Evolutionary conservation across 2,797 vertebrate species (phyloP).

Genomic region (Bovichtus diacanthus): DNA sequence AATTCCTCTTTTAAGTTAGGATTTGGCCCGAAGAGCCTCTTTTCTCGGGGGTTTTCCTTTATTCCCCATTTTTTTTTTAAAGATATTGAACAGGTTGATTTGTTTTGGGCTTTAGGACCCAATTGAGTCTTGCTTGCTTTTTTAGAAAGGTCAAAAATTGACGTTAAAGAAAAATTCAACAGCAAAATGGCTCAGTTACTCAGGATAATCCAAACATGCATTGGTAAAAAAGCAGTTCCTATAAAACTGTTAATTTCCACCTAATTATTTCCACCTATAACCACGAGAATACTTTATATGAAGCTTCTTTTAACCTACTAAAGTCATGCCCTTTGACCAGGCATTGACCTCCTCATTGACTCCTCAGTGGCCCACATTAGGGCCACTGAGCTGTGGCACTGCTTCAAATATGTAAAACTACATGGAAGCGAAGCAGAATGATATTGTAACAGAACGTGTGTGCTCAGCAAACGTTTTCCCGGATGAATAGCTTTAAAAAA

Average conservation of each 20-base stretch:
- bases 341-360: background rate
- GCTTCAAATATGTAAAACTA: slow-evolving; percentile 2
- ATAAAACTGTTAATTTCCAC: background rate
- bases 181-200: background rate
- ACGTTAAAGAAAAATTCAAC: background rate
- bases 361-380: background rate
- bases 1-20: background rate
- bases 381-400: background rate
- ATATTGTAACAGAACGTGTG: slow-evolving; percentile 34
- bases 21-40: background rate
- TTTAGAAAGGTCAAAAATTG: background rate
- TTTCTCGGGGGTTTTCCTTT: background rate
- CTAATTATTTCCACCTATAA: background rate
- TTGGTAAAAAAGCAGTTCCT: background rate
- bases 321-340: slow-evolving; percentile 1
- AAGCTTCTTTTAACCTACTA: background rate
- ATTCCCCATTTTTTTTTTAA: background rate
- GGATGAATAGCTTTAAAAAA: slow-evolving; percentile 60
- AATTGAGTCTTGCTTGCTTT: background rate
- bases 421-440: slow-evolving; percentile 13
- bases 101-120: background rate
- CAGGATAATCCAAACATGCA: background rate
- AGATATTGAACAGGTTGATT: background rate
- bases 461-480: slow-evolving; percentile 63
- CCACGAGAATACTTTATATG: background rate